Percentiles rank a stretch among this genome's conserved stretches.
Conservation (phyloP, 2,113 vertebrate genomes). For the Ahaetulla prasina region DNA sequence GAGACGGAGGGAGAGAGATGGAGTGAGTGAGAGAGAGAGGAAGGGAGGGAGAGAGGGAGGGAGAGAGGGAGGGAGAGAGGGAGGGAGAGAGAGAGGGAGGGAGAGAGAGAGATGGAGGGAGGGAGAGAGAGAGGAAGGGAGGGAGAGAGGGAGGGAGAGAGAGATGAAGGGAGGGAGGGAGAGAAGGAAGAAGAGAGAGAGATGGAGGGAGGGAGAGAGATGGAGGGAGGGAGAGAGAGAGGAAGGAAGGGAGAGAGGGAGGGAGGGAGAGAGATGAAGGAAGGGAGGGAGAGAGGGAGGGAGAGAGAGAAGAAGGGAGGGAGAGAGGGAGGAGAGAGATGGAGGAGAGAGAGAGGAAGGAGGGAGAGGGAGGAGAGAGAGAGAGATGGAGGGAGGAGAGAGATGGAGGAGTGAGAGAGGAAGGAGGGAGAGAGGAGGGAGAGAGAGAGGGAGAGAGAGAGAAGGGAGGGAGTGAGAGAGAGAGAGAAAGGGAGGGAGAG, state of each 20-base stretch:
- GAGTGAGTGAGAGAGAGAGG: rapidly evolving
- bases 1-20: rapidly evolving
- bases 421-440: rapidly evolving
- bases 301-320: too few relatives aligned
- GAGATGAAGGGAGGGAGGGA: too few relatives aligned
- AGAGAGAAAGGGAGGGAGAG: rapidly evolving
- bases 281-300: too few relatives aligned
- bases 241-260: too few relatives aligned
- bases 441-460: too few relatives aligned
- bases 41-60: rapidly evolving
- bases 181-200: too few relatives aligned
- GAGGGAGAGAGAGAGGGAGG: not conserved
- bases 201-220: too few relatives aligned
- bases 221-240: too few relatives aligned
- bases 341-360: too few relatives aligned
- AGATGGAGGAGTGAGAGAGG: rapidly evolving
- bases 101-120: not conserved
- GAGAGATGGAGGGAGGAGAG: rapidly evolving
- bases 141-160: rapidly evolving
- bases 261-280: too few relatives aligned
- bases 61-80: not conserved
- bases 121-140: rapidly evolving
- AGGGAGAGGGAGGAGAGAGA: too few relatives aligned
- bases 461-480: rapidly evolving
- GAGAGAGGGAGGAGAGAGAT: too few relatives aligned